These are phyloP conservation scores for Dynastes tityus DNA, from an alignment of 2,888 invertebrate species.

Conservation along the genomic window DNA sequence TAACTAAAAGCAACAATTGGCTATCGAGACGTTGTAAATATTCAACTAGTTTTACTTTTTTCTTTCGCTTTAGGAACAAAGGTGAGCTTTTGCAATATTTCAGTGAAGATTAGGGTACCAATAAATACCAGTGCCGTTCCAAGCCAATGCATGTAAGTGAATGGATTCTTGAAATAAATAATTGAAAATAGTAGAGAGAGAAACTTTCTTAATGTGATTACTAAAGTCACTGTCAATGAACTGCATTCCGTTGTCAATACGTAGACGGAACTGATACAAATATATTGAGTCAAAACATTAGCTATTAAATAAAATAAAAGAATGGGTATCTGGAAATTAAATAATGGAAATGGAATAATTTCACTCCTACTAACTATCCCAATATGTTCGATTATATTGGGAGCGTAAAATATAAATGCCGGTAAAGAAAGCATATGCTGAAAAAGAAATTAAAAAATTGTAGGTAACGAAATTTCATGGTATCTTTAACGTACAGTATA, in stretches of 20 bases:
- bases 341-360: constrained; percentile 73
- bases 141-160: constrained; percentile 92
- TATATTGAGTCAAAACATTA: constrained; percentile 91
- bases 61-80: constrained; percentile 32
- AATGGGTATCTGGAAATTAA: constrained; percentile 79
- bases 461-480: not conserved
- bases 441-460: constrained; percentile 62
- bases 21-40: not conserved
- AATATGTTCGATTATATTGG: constrained; percentile 85
- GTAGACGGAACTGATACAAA: constrained; percentile 97
- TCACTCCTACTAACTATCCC: constrained; percentile 81
- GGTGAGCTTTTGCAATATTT: constrained; percentile 69
- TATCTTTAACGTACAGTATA: constrained; percentile 78
- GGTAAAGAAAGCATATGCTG: constrained; percentile 93
- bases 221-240: constrained; percentile 94
- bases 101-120: constrained; percentile 95
- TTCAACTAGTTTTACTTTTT: constrained; percentile 43
- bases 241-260: constrained; percentile 94
- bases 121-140: constrained; percentile 92
- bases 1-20: constrained; percentile 12
- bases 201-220: constrained; percentile 96
- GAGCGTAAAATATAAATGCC: constrained; percentile 85
- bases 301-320: constrained; percentile 85
- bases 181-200: constrained; percentile 96
- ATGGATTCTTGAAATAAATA: constrained; percentile 94